phyloP scores from a whole-genome alignment of 2,888 invertebrate species.

The Colostygia pectinataria region DNA sequence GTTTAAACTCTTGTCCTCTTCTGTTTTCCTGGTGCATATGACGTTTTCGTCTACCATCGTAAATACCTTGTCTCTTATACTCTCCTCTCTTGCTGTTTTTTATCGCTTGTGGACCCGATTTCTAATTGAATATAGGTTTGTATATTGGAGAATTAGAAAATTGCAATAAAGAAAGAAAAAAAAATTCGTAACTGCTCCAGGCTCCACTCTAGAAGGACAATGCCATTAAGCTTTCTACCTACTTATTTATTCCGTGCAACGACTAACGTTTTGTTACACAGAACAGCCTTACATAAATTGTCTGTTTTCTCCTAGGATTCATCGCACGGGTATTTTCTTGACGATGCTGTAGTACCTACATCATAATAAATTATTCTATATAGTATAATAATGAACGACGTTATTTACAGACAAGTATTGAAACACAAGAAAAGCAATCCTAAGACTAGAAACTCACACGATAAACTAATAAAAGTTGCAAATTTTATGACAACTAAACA shows the following conservation, averaged over 20 bases:
- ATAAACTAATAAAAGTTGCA: slow-evolving; percentile 10
- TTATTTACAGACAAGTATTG: neutral
- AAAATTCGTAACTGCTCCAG: neutral
- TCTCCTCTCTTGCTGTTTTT: too few species aligned
- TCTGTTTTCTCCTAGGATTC: slow-evolving; percentile 20
- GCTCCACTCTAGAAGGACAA: slow-evolving; percentile 8
- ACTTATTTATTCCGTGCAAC: slow-evolving; percentile 26
- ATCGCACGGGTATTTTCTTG: slow-evolving; percentile 5
- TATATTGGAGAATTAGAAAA: too few species aligned
- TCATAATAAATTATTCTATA: too few species aligned
- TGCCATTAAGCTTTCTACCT: slow-evolving; percentile 17
- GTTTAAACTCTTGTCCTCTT: slow-evolving; percentile 34
- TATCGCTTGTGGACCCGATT: too few species aligned
- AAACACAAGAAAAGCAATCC: neutral
- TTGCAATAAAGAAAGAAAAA: too few species aligned
- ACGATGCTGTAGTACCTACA: too few species aligned
- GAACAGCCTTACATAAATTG: slow-evolving; percentile 19
- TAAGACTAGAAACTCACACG: neutral
- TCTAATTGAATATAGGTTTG: too few species aligned
- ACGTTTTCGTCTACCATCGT: too few species aligned
- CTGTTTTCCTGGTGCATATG: slow-evolving; percentile 14
- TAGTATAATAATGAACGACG: slow-evolving; percentile 1
- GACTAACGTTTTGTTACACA: slow-evolving; percentile 22
- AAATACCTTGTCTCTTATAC: too few species aligned
- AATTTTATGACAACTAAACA: slow-evolving; percentile 26